Conservation (phyloP, 2,888 invertebrate genomes). For the Pseudococcus jackbeardsleyi region DNA sequence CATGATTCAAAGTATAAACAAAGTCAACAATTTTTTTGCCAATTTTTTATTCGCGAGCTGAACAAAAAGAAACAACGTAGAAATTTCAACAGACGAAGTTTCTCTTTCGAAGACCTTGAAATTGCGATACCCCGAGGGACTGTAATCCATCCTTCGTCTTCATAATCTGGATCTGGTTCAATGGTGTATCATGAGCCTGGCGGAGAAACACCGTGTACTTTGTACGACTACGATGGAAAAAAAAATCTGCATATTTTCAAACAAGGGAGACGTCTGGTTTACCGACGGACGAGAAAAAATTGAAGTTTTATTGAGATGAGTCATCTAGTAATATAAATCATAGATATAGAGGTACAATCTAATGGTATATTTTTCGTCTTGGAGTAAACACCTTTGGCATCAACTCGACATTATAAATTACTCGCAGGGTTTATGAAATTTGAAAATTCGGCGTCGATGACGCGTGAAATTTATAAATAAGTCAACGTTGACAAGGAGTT, state of each 20-base stretch:
- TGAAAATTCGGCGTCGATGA: slow-evolving; percentile 25
- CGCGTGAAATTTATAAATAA: slow-evolving; percentile 37
- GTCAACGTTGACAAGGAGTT: slow-evolving; percentile 19
- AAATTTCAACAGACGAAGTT: background rate
- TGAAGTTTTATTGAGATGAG: background rate
- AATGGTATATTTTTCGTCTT: background rate
- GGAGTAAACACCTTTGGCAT: background rate
- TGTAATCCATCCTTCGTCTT: background rate
- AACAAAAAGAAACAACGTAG: background rate
- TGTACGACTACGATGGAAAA: background rate
- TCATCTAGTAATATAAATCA: background rate
- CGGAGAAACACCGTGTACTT: background rate
- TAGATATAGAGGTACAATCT: background rate
- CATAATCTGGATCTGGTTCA: background rate
- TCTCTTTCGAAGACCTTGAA: slow-evolving; percentile 24
- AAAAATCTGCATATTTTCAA: slow-evolving; percentile 12
- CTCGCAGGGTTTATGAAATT: background rate
- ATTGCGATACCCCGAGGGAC: background rate
- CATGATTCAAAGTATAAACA: background rate
- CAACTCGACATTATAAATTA: background rate
- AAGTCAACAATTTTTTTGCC: background rate
- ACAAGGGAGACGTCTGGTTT: background rate
- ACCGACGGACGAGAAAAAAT: background rate
- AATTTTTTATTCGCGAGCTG: slow-evolving; percentile 1
- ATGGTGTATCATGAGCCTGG: background rate